Conservation (phyloP, 2,888 invertebrate species). For the Andrena marginata region DNA sequence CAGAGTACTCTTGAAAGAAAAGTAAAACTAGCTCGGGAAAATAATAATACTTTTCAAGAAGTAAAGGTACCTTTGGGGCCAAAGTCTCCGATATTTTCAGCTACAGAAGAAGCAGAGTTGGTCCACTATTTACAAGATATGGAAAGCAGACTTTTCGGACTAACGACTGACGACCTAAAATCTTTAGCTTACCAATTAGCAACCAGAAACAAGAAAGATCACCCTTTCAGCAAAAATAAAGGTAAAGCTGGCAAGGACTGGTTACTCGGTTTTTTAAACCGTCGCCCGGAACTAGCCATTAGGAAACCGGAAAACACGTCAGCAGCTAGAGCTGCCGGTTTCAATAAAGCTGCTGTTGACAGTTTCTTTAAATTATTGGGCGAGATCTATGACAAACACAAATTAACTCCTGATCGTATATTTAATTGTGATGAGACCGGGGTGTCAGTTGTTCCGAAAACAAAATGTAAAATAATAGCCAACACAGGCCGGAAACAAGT, state of each 20-base stretch:
- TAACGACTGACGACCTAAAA: not conserved
- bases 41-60: not conserved
- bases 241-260: slow-evolving; percentile 13
- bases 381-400: not conserved
- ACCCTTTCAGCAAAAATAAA: not conserved
- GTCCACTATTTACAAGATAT: not conserved
- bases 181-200: not conserved
- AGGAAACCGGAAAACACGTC: slow-evolving; percentile 29
- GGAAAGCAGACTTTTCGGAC: not conserved
- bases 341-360: slow-evolving; percentile 11
- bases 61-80: not conserved
- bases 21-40: too few species aligned
- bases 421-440: not conserved
- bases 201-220: not conserved
- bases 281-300: slow-evolving; percentile 21
- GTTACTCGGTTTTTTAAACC: slow-evolving; percentile 7
- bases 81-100: not conserved
- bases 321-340: not conserved
- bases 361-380: slow-evolving; percentile 28
- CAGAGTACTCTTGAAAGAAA: too few species aligned
- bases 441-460: not conserved
- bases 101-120: not conserved
- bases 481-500: not conserved
- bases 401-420: not conserved
- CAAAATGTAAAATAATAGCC: not conserved